Percentiles rank a stretch among this genome's conserved stretches.
These are phyloP conservation scores for Microctonus brassicae DNA, from an alignment of 2,888 invertebrate species.

Conservation along the genomic window DNA sequence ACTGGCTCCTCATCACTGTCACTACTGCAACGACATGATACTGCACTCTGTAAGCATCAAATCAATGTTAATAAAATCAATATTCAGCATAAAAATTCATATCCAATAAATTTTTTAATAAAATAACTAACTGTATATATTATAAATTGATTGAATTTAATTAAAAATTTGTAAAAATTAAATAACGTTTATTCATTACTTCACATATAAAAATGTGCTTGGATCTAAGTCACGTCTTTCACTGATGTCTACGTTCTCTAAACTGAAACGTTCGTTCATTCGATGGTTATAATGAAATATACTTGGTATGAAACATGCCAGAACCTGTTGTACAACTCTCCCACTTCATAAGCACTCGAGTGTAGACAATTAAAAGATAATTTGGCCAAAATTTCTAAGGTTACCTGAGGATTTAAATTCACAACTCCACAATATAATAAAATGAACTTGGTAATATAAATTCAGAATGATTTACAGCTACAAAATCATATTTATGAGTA, in stretches of 20 bases:
- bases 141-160: too few species aligned
- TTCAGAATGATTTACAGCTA: background rate
- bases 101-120: background rate
- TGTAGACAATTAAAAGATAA: background rate
- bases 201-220: too few species aligned
- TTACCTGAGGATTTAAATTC: background rate
- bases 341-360: background rate
- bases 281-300: background rate
- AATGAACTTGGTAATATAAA: background rate
- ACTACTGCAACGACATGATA: conserved; percentile 73
- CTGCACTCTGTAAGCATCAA: conserved; percentile 72
- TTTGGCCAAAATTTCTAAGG: background rate
- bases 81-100: background rate
- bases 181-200: too few species aligned
- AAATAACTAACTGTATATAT: background rate
- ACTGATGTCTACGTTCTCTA: background rate
- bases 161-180: too few species aligned
- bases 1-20: conserved; percentile 83
- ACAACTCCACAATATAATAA: too few species aligned
- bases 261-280: background rate
- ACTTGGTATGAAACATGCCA: background rate
- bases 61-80: conserved; percentile 10
- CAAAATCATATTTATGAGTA: background rate
- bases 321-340: background rate
- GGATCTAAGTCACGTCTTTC: background rate